Evolutionary conservation across 2,113 vertebrate genomes (phyloP).

Genomic region (Microcebus jonahi): DNA sequence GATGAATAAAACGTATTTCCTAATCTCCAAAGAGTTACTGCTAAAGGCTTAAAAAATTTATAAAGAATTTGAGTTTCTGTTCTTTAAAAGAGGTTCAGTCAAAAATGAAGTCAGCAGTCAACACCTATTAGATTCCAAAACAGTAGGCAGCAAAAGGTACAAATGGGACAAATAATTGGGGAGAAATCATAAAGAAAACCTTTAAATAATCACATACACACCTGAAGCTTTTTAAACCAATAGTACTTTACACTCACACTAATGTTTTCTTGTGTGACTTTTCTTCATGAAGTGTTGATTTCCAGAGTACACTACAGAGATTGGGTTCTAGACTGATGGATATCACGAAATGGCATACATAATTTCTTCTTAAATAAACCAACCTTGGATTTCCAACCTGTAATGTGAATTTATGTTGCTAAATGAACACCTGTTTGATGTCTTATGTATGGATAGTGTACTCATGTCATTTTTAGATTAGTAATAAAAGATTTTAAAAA

Average conservation of each 20-base stretch:
- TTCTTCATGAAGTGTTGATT: background rate
- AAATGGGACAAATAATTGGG: background rate
- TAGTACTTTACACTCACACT: background rate
- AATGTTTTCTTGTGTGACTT: background rate
- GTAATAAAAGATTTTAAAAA: background rate
- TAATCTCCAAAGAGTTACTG: background rate
- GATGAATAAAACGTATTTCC: background rate
- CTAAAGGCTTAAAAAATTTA: background rate
- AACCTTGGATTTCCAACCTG: background rate
- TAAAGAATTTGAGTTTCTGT: background rate
- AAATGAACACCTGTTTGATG: background rate
- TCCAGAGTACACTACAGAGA: background rate
- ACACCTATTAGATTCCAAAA: background rate
- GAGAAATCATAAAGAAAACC: background rate
- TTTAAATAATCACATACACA: background rate
- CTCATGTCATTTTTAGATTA: background rate
- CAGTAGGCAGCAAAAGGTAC: background rate
- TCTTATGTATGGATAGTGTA: background rate
- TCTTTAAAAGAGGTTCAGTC: background rate
- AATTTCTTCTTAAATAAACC: conserved; percentile 10
- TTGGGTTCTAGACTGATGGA: background rate
- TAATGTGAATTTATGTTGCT: conserved; percentile 5
- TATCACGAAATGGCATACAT: background rate
- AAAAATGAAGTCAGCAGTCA: background rate
- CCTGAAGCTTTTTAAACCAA: background rate